These are phyloP conservation scores for Conomelus anceps DNA, from an alignment of 2,888 invertebrate genomes.

Conservation along the genomic window DNA sequence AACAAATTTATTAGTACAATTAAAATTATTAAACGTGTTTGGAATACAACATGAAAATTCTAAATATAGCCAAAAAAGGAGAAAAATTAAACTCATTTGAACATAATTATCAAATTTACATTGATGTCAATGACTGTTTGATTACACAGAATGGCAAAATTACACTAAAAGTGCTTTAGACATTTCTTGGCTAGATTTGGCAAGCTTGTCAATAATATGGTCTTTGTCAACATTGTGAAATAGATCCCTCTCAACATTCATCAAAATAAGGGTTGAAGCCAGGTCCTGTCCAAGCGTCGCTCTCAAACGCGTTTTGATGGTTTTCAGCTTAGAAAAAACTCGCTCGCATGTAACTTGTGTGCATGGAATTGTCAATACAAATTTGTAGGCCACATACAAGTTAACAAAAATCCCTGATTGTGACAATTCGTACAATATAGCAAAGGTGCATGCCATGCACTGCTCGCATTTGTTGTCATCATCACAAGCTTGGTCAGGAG, in stretches of 20 bases:
- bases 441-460: constrained; percentile 12
- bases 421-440: constrained; percentile 5
- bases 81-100: neutral
- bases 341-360: constrained; percentile 24
- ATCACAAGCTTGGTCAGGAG: neutral
- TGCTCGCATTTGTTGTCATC: neutral
- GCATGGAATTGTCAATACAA: constrained; percentile 23
- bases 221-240: neutral
- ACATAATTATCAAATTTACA: neutral
- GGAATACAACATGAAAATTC: neutral
- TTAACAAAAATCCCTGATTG: constrained; percentile 7
- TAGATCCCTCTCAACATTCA: constrained; percentile 8
- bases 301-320: constrained; percentile 16
- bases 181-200: neutral
- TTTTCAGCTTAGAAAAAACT: constrained; percentile 26
- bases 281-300: constrained; percentile 4
- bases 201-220: neutral
- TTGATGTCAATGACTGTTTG: neutral
- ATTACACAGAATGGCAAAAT: neutral
- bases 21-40: no score
- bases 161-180: neutral
- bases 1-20: no score
- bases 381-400: constrained; percentile 14
- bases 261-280: neutral
- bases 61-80: neutral